Percentiles rank a stretch among this genome's conserved stretches.
These are phyloP conservation scores for Parapsyche elsis DNA, from an alignment of 1,140 invertebrate species.

Conservation along the genomic window DNA sequence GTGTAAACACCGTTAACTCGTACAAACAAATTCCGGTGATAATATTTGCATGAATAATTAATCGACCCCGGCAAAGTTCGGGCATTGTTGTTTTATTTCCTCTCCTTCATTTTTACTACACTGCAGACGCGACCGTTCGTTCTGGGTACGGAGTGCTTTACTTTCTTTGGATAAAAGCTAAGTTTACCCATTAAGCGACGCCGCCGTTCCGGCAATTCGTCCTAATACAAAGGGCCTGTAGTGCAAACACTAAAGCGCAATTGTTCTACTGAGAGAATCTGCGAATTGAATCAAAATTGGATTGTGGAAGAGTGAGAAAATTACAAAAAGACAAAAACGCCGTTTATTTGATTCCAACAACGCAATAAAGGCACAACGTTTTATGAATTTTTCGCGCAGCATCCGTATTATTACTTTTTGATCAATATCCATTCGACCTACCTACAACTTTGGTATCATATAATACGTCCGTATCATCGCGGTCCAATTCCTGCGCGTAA, in stretches of 20 bases:
- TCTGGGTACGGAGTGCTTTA: too few relatives aligned
- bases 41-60: slow-evolving; percentile 30
- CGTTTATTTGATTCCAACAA: too few relatives aligned
- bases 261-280: too few relatives aligned
- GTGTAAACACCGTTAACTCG: slow-evolving; percentile 18
- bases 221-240: neutral
- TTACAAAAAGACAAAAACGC: too few relatives aligned
- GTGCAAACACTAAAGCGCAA: neutral
- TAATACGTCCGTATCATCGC: neutral
- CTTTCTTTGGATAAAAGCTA: neutral
- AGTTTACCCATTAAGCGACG: neutral
- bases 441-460: too few relatives aligned
- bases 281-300: too few relatives aligned
- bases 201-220: neutral
- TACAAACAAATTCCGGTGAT: slow-evolving; percentile 27
- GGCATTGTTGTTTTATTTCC: neutral
- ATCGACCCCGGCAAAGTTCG: neutral
- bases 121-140: too few relatives aligned
- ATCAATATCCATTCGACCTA: too few relatives aligned
- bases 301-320: too few relatives aligned
- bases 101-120: neutral
- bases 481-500: slow-evolving; percentile 22
- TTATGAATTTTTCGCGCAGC: too few relatives aligned
- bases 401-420: too few relatives aligned
- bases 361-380: too few relatives aligned